Evolutionary conservation across 2,797 vertebrate species (phyloP), one percentile per base, ranked within the genome.

Genomic region (Cottoperca gobio): DNA sequence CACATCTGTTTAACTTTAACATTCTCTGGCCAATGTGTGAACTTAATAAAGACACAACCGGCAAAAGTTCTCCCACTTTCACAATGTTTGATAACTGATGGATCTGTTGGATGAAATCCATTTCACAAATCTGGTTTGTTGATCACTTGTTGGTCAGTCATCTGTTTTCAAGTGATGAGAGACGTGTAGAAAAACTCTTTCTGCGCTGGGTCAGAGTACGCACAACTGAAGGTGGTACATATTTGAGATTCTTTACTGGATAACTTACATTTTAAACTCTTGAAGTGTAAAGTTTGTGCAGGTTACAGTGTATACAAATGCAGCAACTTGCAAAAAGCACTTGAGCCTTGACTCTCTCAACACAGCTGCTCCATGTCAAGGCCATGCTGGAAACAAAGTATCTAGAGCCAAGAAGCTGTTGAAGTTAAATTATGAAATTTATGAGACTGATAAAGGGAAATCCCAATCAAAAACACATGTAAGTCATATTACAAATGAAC

Each of bases 351-450:
- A 62, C 12, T 2, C 69, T 74, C 75, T 81, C 64, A 78, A 37
- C 68, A 82, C 91, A 92, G 91, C 91, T 90, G 89, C 77, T 86
- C 46, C 53, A 23, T 73, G 86, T 91, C 86, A 73, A 69, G 82
- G 69, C 61, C 63, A 13, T 28, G 48, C 62, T 86, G 66, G 85
- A 91, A 76, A 80, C 85, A 69, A 88, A 81, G 83, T 80, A 82
- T 85, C 69, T 61, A 5, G 66, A 86, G 89, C 90, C 89, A 91
- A 83, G 84, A 85, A 77, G 43, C 80, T 87, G 82, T 76, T 89
- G n/a, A 52, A 82, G 81, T 79, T 77, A 39, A 83, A 76, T 85
- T 83, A 84, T 86, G 76, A 84, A 84, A 90, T 90, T 81, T 86
- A 89, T 81, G 78, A 71, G 74, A 60, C 74, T 81, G 89, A 92